phyloP scores from a whole-genome alignment of 2,888 invertebrate genomes.

The Antitype chi region DNA sequence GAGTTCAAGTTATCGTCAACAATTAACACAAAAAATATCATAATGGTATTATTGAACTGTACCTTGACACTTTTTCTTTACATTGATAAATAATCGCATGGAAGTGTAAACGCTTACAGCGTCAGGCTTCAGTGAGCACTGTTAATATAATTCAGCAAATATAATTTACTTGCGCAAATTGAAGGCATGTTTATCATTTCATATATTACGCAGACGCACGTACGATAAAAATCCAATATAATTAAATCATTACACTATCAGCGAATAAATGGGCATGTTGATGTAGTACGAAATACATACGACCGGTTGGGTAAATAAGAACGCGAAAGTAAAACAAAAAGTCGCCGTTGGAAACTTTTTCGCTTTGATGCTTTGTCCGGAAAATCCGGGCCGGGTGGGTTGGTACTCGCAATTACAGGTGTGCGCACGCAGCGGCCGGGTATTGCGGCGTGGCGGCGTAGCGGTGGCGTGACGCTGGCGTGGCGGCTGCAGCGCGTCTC shows the following conservation, averaged over 20 bases:
- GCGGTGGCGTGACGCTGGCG: slow-evolving; percentile 29
- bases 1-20: slow-evolving; percentile 8
- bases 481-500: slow-evolving; percentile 55
- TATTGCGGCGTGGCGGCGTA: background rate
- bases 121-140: slow-evolving; percentile 48
- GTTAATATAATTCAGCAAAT: slow-evolving; percentile 48
- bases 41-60: slow-evolving; percentile 46
- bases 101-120: slow-evolving; percentile 47
- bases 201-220: slow-evolving; percentile 24
- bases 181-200: slow-evolving; percentile 41
- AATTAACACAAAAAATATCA: slow-evolving; percentile 10
- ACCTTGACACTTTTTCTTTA: slow-evolving; percentile 58
- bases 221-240: slow-evolving; percentile 37
- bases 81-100: slow-evolving; percentile 48
- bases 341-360: slow-evolving; percentile 68
- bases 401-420: slow-evolving; percentile 71
- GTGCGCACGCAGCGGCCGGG: slow-evolving; percentile 56
- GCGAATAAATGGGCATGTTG: slow-evolving; percentile 16
- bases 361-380: slow-evolving; percentile 73
- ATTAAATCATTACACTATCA: slow-evolving; percentile 40
- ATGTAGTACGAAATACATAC: slow-evolving; percentile 33
- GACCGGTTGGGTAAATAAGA: slow-evolving; percentile 53
- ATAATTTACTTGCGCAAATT: slow-evolving; percentile 52
- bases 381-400: slow-evolving; percentile 68
- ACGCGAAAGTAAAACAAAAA: slow-evolving; percentile 58